A percentile compares a stretch with the other conserved stretches of the same genome.
Conservation (phyloP, 2,888 invertebrate species). For the Dugesia japonica region DNA sequence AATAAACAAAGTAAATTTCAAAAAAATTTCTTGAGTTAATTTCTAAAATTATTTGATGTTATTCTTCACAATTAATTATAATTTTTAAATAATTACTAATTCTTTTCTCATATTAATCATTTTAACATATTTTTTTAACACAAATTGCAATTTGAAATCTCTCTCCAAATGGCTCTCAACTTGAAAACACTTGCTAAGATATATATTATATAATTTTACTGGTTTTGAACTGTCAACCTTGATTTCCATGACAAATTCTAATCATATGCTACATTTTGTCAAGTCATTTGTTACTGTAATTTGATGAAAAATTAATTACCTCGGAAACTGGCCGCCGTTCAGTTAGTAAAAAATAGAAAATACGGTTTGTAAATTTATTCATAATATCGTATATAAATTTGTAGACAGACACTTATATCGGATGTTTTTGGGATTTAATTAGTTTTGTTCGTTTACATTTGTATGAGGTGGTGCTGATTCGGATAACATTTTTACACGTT, state of each 20-base stretch:
- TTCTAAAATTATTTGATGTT: too few species aligned
- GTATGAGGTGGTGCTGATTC: not conserved
- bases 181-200: not conserved
- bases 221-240: not conserved
- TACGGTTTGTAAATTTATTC: not conserved
- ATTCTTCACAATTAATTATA: too few species aligned
- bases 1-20: too few species aligned
- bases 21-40: too few species aligned
- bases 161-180: not conserved
- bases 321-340: conserved; percentile 13
- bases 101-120: too few species aligned
- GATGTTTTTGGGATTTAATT: conserved; percentile 7
- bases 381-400: not conserved
- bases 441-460: not conserved
- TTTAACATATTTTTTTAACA: too few species aligned
- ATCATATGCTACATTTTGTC: not conserved
- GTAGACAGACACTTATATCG: not conserved
- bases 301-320: conserved; percentile 16
- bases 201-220: not conserved
- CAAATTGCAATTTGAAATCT: too few species aligned
- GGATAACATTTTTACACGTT: not conserved
- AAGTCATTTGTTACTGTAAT: conserved; percentile 2
- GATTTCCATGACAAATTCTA: not conserved
- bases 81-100: too few species aligned
- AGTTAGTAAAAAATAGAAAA: not conserved